A percentile compares a stretch with the other conserved stretches of the same genome.
These are phyloP conservation scores for Acanthosoma haemorrhoidale DNA, from an alignment of 2,888 invertebrate species.

Conservation along the genomic window DNA sequence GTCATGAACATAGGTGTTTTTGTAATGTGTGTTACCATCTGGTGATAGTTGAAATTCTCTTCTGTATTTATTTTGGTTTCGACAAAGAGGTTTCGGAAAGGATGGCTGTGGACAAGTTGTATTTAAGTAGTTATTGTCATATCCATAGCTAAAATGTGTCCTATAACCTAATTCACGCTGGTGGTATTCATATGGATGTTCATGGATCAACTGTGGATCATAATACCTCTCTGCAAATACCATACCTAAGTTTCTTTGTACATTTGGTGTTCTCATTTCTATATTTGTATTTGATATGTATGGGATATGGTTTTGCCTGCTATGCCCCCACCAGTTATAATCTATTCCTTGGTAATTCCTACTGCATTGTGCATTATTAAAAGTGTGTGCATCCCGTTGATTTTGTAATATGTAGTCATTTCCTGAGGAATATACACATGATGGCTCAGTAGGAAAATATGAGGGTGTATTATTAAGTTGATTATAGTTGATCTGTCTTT, in stretches of 20 bases:
- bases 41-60: neutral
- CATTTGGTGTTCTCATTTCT: neutral
- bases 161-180: neutral
- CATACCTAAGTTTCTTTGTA: neutral
- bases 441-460: neutral
- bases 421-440: neutral
- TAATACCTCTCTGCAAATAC: neutral
- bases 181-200: neutral
- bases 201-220: neutral
- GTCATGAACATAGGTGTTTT: neutral
- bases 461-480: neutral
- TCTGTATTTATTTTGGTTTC: conserved; percentile 3
- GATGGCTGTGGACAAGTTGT: neutral
- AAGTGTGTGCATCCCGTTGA: neutral
- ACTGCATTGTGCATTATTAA: neutral
- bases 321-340: neutral
- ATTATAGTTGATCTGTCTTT: neutral
- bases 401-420: neutral
- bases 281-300: neutral
- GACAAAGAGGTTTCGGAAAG: neutral
- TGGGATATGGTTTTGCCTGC: neutral
- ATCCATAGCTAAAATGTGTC: neutral
- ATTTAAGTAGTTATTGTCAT: neutral
- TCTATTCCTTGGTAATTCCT: conserved; percentile 5
- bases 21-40: neutral